Evolutionary conservation across 2,113 vertebrate genomes (phyloP), one percentile per base, ranked within the genome.

Genomic region (Pogona vitticeps): DNA sequence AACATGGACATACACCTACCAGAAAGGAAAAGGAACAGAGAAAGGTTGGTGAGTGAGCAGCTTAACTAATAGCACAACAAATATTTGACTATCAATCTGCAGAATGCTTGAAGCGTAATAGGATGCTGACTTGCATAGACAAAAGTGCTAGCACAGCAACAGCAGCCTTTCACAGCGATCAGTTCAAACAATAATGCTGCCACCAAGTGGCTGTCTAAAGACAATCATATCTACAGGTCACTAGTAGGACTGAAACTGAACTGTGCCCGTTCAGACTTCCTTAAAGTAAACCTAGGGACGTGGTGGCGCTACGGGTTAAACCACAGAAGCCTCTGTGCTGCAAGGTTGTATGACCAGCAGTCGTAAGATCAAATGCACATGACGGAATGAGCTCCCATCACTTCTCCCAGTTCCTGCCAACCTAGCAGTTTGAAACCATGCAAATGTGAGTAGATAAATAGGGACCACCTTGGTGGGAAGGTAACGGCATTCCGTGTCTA

Each of bases 141-240:
- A 8, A 70, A 81, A 86, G 38, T 46, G 36, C 68, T 46, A 14
- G 6, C 70, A 26, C 28, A 26, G 20, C 6, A 76, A 33, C 38
- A 23, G 31, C 17, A 31, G 17, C 13, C 13, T 17, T 61, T 86
- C 33, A 20, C 31, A 46, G 20, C 13, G 4, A 70, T 42, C 9
- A 36, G 20, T 86, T 61, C 72, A 52, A 26, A 80, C 21, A 52
- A 56, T 86, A 72, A 80, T 86, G 71, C 85, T 86, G 85, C 85
- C 85, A 75, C 67, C 85, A 81, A 63, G 78, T 73, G 85, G 71
- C 78, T 81, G 21, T 21, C 31, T 18, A 61, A 42, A 72, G 33
- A 42, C 12, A n/a, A 7, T 46, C 75, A 61, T 36, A 52, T 76
- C 40, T 10, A 46, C 14, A 56, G 12, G 77, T 38, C n/a, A 63